Conservation (phyloP, 2,888 invertebrate species). For the Pycnomerus fuliginosus region DNA sequence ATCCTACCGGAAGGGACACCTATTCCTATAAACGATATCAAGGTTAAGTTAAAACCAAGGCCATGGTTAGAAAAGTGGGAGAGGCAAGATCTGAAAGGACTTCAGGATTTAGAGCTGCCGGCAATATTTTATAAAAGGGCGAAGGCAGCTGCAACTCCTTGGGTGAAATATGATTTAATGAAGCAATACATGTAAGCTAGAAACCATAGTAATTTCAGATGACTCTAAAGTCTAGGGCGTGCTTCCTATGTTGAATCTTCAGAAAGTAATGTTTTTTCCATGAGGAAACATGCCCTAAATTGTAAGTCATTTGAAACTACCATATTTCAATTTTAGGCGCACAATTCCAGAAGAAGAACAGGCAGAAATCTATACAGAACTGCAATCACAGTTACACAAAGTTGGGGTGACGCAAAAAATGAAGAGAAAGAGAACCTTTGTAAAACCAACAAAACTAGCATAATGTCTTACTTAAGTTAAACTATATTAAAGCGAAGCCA, state of each 20-base stretch:
- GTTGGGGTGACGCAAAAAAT: slow-evolving; percentile 66
- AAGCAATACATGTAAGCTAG: slow-evolving; percentile 74
- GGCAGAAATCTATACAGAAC: slow-evolving; percentile 79
- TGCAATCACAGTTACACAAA: slow-evolving; percentile 72
- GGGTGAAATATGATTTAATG: slow-evolving; percentile 93
- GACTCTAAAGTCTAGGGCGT: no score
- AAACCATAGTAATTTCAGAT: no score
- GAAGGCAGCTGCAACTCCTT: slow-evolving; percentile 65
- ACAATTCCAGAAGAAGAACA: slow-evolving; percentile 90
- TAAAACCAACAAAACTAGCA: slow-evolving; percentile 59
- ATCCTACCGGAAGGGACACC: slow-evolving; percentile 65
- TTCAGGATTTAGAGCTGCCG: slow-evolving; percentile 52
- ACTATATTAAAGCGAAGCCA: no score
- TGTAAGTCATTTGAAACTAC: no score
- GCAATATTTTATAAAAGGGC: slow-evolving; percentile 54
- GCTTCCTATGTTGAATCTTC: no score
- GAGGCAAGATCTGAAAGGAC: slow-evolving; percentile 71
- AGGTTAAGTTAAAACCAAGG: slow-evolving; percentile 71
- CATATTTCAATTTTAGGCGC: slow-evolving; percentile 64
- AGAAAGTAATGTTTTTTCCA: no score
- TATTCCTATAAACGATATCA: slow-evolving; percentile 48
- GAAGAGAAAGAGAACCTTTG: slow-evolving; percentile 63
- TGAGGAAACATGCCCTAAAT: no score
- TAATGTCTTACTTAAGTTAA: no score
- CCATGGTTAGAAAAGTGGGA: slow-evolving; percentile 96